Percentiles rank a stretch among this genome's conserved stretches.
These are phyloP conservation scores for Phalacrocorax aristotelis DNA, from an alignment of 2,113 vertebrate genomes.

Conservation along the genomic window DNA sequence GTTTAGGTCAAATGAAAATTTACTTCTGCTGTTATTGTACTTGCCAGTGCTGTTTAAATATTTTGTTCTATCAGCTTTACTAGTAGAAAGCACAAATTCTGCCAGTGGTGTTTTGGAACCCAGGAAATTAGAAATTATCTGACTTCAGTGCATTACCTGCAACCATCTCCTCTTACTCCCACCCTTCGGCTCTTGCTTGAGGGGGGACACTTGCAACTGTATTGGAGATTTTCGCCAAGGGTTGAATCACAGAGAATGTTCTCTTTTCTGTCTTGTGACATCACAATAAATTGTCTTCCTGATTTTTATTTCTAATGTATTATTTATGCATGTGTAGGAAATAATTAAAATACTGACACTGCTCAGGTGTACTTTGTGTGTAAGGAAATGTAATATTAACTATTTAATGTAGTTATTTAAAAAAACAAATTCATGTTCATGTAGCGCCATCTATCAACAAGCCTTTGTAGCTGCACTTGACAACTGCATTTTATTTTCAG, in stretches of 20 bases:
- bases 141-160: not conserved
- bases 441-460: conserved; percentile 21
- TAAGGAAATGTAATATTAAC: not conserved
- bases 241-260: not conserved
- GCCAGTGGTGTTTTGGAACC: not conserved
- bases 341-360: not conserved
- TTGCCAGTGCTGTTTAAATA: not conserved
- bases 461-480: not conserved
- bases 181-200: not conserved
- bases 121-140: not conserved
- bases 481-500: not conserved
- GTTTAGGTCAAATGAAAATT: not conserved
- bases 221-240: not conserved
- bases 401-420: not conserved
- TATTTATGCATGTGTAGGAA: not conserved
- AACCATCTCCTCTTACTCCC: not conserved
- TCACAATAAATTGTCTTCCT: not conserved
- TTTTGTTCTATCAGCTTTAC: not conserved
- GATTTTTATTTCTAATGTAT: not conserved
- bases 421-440: not conserved
- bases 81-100: not conserved
- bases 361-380: not conserved
- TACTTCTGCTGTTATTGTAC: not conserved
- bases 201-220: not conserved
- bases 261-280: accelerated